phyloP scores from a whole-genome alignment of 2,113 vertebrate genomes.

The Gymnarchus niloticus region DNA sequence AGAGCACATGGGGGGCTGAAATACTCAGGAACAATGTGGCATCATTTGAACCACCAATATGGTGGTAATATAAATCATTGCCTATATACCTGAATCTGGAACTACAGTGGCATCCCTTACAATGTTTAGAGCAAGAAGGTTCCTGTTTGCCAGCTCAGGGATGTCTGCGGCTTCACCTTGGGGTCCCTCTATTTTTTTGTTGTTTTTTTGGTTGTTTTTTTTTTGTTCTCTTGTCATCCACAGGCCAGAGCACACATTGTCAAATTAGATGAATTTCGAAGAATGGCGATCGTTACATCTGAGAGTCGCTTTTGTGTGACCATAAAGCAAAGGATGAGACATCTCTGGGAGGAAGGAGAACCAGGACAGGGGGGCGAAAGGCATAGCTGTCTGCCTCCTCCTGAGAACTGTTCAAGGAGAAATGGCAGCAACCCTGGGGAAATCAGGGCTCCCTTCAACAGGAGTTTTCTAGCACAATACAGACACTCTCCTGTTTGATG shows the following conservation, averaged over 20 bases:
- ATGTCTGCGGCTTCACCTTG: conserved; percentile 15
- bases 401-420: conserved; percentile 82
- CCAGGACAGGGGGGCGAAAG: conserved; percentile 69
- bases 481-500: conserved; percentile 96
- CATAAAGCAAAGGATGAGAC: conserved; percentile 35
- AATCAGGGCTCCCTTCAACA: conserved; percentile 85
- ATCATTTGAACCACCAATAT: not conserved
- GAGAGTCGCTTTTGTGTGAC: conserved; percentile 40
- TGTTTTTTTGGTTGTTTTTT: conserved; percentile 36
- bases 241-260: conserved; percentile 40
- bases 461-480: conserved; percentile 92
- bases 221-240: conserved; percentile 43
- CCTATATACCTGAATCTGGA: not conserved
- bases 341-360: conserved; percentile 39
- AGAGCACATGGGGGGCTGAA: not conserved
- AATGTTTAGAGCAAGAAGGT: conserved; percentile 43
- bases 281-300: conserved; percentile 59
- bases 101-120: not conserved
- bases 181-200: conserved; percentile 30
- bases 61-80: not conserved
- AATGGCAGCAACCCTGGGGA: conserved; percentile 81
- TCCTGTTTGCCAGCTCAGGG: conserved; percentile 33
- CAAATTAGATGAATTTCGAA: conserved; percentile 59
- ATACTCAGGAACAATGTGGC: not conserved
- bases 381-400: conserved; percentile 69